Percentiles rank a stretch among this genome's conserved stretches.
Conservation (phyloP, 2,113 vertebrate genomes). For the Vulpes lagopus region DNA sequence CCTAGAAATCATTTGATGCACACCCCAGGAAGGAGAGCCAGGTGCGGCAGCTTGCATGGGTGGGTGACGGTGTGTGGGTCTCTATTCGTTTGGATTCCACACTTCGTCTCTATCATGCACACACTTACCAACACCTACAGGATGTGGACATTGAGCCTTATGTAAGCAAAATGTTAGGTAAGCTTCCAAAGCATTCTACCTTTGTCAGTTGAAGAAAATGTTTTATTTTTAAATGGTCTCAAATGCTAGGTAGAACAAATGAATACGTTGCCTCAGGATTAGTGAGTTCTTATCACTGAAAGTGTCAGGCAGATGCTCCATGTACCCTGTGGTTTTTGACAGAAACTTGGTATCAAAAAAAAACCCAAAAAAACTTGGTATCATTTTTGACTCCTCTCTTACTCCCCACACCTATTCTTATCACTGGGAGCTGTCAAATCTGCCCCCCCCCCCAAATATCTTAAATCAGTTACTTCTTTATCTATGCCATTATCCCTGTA, state of each 20-base stretch:
- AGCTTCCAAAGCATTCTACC: conserved; percentile 74
- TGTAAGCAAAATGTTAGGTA: conserved; percentile 97
- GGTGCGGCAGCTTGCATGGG: conserved; percentile 94
- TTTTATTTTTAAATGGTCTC: conserved; percentile 36
- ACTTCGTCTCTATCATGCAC: conserved; percentile 93
- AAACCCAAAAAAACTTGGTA: neutral
- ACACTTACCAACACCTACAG: conserved; percentile 95
- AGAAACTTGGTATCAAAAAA: neutral
- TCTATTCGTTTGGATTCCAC: conserved; percentile 96
- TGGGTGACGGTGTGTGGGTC: conserved; percentile 95
- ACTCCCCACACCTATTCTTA: neutral
- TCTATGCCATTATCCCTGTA: neutral
- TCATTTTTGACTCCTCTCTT: neutral
- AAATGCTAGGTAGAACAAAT: conserved; percentile 2
- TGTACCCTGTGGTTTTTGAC: neutral
- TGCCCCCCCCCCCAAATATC: neutral
- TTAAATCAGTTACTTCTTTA: neutral
- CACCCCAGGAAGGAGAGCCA: conserved; percentile 96
- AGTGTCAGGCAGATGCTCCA: neutral
- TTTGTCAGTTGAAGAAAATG: neutral
- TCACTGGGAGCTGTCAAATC: neutral
- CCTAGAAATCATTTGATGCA: conserved; percentile 94
- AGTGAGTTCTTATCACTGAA: neutral
- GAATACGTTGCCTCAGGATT: neutral
- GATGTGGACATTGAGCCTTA: conserved; percentile 97